phyloP scores from a whole-genome alignment of 2,797 vertebrate genomes.

The Adelosebastes latens region DNA sequence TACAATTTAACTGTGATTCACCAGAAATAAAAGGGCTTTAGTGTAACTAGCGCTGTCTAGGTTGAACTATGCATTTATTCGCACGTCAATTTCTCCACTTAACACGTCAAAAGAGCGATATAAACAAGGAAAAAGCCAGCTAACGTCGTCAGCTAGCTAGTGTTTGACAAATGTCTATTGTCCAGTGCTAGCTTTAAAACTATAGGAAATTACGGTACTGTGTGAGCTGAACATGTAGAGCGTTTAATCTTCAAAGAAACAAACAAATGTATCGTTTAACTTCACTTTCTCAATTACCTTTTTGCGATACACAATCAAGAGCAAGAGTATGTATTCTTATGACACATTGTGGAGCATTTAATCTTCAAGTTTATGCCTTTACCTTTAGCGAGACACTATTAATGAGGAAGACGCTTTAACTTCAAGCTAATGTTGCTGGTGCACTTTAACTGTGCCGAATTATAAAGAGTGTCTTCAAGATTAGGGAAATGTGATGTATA shows the following conservation, averaged over 20 bases:
- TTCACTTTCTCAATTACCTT: no score
- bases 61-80: background rate
- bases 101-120: background rate
- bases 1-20: fast-evolving
- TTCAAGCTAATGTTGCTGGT: fast-evolving
- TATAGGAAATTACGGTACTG: background rate
- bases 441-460: no score
- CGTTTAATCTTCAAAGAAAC: no score
- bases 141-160: background rate
- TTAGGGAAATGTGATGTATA: fast-evolving
- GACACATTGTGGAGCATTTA: no score
- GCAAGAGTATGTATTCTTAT: no score
- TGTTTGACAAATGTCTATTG: background rate
- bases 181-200: background rate
- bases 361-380: no score
- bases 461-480: fast-evolving
- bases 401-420: background rate
- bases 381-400: fast-evolving
- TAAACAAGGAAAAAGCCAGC: background rate
- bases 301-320: no score
- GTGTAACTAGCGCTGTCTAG: fast-evolving
- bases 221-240: no score
- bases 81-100: fast-evolving
- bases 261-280: no score
- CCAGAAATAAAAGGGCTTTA: background rate